These are phyloP conservation scores for Collichthys lucidus DNA, from an alignment of 2,113 vertebrate genomes.

Conservation along the genomic window DNA sequence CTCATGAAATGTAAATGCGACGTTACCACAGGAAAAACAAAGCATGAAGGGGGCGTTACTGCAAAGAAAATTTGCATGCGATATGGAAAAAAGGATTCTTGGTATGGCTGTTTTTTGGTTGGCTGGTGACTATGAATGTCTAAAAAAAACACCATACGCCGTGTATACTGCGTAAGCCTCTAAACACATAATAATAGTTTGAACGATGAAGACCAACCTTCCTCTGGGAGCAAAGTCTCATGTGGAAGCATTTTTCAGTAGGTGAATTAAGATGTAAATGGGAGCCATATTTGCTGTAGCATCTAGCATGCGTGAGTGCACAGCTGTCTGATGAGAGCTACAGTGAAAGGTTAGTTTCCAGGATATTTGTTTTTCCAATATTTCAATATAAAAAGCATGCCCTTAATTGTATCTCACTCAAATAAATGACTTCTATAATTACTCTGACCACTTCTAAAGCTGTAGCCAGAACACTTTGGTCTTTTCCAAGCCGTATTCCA, in stretches of 20 bases:
- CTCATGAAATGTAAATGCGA: conserved; percentile 78
- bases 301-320: conserved; percentile 13
- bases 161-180: not conserved
- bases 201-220: conserved; percentile 29
- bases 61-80: conserved; percentile 68
- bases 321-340: conserved; percentile 36
- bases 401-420: not conserved
- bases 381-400: not conserved
- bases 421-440: not conserved
- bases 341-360: conserved; percentile 1
- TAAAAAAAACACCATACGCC: not conserved
- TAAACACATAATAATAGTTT: conserved; percentile 30
- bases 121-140: conserved; percentile 37
- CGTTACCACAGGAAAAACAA: conserved; percentile 56
- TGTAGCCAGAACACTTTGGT: too few relatives aligned
- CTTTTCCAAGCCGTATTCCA: not conserved
- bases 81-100: conserved; percentile 34
- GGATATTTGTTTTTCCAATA: not conserved
- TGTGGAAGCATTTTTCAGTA: conserved; percentile 76
- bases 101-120: conserved; percentile 21
- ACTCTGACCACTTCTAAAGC: not conserved
- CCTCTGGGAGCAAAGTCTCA: too few relatives aligned
- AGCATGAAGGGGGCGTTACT: conserved; percentile 17
- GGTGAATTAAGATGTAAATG: conserved; percentile 76
- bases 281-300: conserved; percentile 75